Evolutionary conservation across 2,888 invertebrate genomes (phyloP), one percentile per base, ranked within the genome.

Genomic region (Ypsolopha scabrella): DNA sequence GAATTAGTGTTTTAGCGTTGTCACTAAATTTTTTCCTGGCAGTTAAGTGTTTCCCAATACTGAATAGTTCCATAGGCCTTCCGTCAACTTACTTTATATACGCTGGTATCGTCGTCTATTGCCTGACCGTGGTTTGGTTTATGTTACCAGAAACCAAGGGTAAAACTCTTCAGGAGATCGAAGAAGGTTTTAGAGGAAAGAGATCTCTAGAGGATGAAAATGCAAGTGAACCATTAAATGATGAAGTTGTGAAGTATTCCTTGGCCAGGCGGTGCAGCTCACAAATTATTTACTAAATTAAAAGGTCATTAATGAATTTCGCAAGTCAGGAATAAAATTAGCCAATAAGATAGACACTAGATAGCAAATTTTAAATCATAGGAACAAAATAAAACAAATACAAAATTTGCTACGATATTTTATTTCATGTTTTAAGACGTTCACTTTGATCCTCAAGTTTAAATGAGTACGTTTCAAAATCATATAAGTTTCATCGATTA

Each of bases 61-160:
- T 92, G 63, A 87, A 83, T 39, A 59, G 59, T 1, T 55, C 65
- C 10, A 76, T 90, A 41, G 90, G 90, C 9, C 70, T 88, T 8
- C 80, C 87, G 2, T 75, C 85, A n/a, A 88, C 90, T 0, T 93
- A 92, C 64, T 70, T 86, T 37, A 64, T 90, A 54, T 93, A 91
- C 61, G 89, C 88, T 6, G 88, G 88, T 1, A 62, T 80, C 0
- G 87, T 90, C 41, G 74, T 88, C 0, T 58, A 88, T 0, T 63
- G 89, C 39, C 87, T 91, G 39, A 67, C 77, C 1, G 58, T 89
- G 0, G 85, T 90, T 49, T 85, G 89, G 54, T 88, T 88, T 55
- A 72, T 87, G 64, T 70, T 92, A 51, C 92, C 92, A 0, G 92
- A 92, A 68, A 93, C 92, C 0, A 91, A 90, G 56, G 89, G 90